phyloP scores from a whole-genome alignment of 2,888 invertebrate species.

The Adelognathus sp. region DNA sequence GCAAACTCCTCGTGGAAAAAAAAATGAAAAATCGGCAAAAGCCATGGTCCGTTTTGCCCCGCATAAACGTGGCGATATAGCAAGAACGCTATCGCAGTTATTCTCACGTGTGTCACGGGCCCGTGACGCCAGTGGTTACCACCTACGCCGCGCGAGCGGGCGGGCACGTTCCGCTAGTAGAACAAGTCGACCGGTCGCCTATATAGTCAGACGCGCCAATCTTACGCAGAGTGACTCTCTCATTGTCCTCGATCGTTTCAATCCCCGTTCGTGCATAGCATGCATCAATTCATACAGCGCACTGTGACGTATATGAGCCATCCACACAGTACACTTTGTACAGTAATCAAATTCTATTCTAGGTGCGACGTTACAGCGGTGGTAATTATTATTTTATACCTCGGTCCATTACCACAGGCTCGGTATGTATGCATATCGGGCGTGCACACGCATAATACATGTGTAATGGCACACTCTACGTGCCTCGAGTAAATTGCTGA shows the following conservation, averaged over 20 bases:
- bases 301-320: too few relatives aligned
- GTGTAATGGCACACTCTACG: background rate
- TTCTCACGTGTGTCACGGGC: slow-evolving; percentile 31
- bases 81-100: slow-evolving; percentile 14
- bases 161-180: slow-evolving; percentile 52
- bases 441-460: background rate
- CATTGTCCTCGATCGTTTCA: slow-evolving; percentile 53
- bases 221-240: slow-evolving; percentile 45
- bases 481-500: slow-evolving; percentile 31
- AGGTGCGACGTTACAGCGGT: slow-evolving; percentile 1
- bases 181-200: slow-evolving; percentile 53
- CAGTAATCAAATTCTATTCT: slow-evolving; percentile 44
- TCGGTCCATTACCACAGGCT: background rate
- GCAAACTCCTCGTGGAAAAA: background rate
- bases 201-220: slow-evolving; percentile 53
- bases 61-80: background rate
- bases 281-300: slow-evolving; percentile 35
- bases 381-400: background rate
- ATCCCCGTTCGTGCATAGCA: slow-evolving; percentile 12
- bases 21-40: background rate
- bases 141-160: background rate
- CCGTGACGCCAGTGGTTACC: slow-evolving; percentile 36
- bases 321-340: slow-evolving; percentile 1
- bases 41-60: background rate
- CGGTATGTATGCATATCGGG: background rate